Evolutionary conservation across 2,113 vertebrate genomes (phyloP).

Genomic region (Odontophorus gujanensis): DNA sequence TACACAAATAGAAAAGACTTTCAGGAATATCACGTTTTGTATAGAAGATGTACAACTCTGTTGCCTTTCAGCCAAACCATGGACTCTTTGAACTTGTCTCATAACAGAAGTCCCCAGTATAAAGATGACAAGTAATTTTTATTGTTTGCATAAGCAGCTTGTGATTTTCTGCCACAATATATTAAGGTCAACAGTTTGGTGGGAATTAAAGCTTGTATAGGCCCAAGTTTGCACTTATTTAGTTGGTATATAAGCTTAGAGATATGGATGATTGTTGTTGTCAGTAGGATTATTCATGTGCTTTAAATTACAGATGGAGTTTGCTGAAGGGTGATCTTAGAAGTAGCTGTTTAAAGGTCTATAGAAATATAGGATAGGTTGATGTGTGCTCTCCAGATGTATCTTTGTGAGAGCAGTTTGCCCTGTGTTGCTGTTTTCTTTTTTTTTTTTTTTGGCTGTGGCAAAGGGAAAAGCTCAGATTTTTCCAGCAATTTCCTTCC

Average conservation of each 20-base stretch:
- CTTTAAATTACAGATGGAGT: background rate
- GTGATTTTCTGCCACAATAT: background rate
- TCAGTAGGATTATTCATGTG: background rate
- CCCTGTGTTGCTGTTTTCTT: background rate
- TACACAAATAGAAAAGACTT: background rate
- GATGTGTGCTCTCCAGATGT: background rate
- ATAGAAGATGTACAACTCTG: background rate
- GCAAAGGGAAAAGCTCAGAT: background rate
- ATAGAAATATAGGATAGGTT: background rate
- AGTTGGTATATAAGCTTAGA: background rate
- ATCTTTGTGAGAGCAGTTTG: background rate
- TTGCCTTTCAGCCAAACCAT: background rate
- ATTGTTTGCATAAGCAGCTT: background rate
- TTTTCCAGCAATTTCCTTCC: background rate
- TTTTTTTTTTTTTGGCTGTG: background rate
- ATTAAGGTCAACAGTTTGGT: background rate
- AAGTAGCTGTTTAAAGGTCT: background rate
- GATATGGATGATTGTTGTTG: background rate
- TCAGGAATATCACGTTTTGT: background rate
- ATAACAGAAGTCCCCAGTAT: background rate
- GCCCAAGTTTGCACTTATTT: background rate
- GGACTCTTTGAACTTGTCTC: background rate
- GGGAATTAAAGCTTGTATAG: background rate
- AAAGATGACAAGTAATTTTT: background rate
- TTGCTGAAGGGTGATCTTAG: background rate